Evolutionary conservation across 2,888 invertebrate species (phyloP).

Genomic region (Calephelis perditalis): DNA sequence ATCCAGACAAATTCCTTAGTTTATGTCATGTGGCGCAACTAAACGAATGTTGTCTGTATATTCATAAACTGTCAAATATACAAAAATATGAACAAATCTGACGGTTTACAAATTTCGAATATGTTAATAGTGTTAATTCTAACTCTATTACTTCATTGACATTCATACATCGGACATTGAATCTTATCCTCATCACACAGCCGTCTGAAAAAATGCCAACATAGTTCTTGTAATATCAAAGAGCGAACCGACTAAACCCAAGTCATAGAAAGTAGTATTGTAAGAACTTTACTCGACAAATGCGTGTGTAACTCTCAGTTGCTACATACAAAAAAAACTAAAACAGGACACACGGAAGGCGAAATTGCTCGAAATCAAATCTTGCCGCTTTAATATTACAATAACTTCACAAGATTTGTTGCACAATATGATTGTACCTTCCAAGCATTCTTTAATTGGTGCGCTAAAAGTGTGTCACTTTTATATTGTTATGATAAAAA

Average conservation of each 20-base stretch:
- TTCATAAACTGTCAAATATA: slow-evolving; percentile 61
- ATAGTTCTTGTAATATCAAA: slow-evolving; percentile 77
- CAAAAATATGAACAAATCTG: slow-evolving; percentile 33
- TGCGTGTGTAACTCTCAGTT: slow-evolving; percentile 70
- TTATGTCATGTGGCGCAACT: slow-evolving; percentile 40
- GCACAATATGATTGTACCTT: slow-evolving; percentile 76
- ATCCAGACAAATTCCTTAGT: slow-evolving; percentile 1
- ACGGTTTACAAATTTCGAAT: slow-evolving; percentile 57
- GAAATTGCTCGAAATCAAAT: slow-evolving; percentile 65
- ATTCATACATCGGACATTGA: slow-evolving; percentile 73
- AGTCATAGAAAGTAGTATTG: slow-evolving; percentile 5
- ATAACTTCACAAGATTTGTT: slow-evolving; percentile 77
- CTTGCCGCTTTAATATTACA: slow-evolving; percentile 77
- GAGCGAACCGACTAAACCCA: slow-evolving; percentile 45
- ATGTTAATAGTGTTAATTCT: slow-evolving; percentile 74
- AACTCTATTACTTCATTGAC: slow-evolving; percentile 69
- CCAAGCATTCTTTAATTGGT: slow-evolving; percentile 73
- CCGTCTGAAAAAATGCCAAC: slow-evolving; percentile 69
- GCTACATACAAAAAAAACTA: slow-evolving; percentile 56
- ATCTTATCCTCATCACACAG: slow-evolving; percentile 71
- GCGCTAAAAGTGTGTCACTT: slow-evolving; percentile 71
- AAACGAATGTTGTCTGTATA: slow-evolving; percentile 43
- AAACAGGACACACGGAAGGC: slow-evolving; percentile 73
- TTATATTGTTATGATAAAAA: slow-evolving; percentile 62
- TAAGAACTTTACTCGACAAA: slow-evolving; percentile 32